Conservation (phyloP, 2,888 invertebrate species). For the Polia nebulosa region DNA sequence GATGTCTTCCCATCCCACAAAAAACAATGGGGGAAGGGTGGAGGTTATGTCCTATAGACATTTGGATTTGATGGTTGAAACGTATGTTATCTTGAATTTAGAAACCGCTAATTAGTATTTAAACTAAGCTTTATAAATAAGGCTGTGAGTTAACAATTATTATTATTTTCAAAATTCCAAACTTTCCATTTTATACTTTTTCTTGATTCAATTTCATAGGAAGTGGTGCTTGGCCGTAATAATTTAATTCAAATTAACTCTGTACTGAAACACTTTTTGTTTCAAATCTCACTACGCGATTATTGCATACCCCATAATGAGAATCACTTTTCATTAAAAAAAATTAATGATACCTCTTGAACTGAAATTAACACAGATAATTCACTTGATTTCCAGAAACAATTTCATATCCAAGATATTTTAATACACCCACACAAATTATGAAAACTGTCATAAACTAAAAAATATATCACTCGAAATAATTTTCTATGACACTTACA, state of each 20-base stretch:
- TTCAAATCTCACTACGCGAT: background rate
- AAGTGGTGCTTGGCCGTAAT: background rate
- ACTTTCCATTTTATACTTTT: background rate
- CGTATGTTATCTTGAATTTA: no score
- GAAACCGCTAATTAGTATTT: no score
- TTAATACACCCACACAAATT: no score
- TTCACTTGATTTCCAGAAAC: conserved; percentile 13
- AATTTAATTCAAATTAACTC: background rate
- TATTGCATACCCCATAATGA: no score
- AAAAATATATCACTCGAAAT: conserved; percentile 2
- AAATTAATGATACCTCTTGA: background rate
- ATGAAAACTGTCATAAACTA: no score
- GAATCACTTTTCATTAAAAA: background rate
- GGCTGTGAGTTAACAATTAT: no score
- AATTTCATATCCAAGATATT: background rate
- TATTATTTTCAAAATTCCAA: background rate
- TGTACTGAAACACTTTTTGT: background rate
- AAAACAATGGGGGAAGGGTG: no score
- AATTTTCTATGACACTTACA: conserved; percentile 71
- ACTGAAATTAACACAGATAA: background rate
- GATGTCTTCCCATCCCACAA: no score
- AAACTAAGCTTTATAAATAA: no score
- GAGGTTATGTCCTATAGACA: no score
- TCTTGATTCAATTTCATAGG: background rate
- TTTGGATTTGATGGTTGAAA: no score